phyloP scores from a whole-genome alignment of 2,113 vertebrate species.

The Prunella himalayana region DNA sequence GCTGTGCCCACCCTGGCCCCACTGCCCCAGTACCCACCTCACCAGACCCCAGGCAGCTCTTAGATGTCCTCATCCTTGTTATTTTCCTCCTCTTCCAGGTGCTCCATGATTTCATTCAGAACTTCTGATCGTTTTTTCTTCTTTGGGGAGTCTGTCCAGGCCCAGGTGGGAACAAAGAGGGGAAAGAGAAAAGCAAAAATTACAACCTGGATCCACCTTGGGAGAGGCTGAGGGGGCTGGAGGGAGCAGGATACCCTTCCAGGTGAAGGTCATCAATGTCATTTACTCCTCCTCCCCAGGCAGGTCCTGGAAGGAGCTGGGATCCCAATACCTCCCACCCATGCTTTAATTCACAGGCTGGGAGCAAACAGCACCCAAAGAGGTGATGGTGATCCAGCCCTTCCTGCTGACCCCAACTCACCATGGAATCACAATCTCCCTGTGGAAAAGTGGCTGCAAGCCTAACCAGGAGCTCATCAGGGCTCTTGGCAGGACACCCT shows the following conservation, averaged over 20 bases:
- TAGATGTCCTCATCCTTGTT: slow-evolving; percentile 50
- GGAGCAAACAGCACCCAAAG: not conserved
- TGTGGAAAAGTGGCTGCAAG: accelerated
- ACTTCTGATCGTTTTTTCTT: slow-evolving; percentile 77
- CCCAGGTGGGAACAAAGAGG: not conserved
- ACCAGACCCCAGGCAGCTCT: not conserved
- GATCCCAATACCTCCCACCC: not conserved
- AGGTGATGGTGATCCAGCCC: accelerated
- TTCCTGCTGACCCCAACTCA: not conserved
- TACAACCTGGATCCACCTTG: not conserved
- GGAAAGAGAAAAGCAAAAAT: not conserved
- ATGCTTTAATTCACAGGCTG: not conserved
- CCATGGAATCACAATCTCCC: accelerated
- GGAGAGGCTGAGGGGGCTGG: not conserved
- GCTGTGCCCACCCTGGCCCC: not conserved
- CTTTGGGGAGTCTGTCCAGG: slow-evolving; percentile 75
- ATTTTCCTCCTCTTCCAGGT: slow-evolving; percentile 79
- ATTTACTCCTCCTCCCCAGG: not conserved
- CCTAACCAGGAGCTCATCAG: not conserved
- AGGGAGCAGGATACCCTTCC: not conserved
- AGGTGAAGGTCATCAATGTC: not conserved
- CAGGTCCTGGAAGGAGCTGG: not conserved
- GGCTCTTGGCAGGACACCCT: not conserved
- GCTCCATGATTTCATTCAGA: slow-evolving; percentile 85
- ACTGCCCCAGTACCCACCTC: not conserved